Base-by-base conservation (phyloP, 2,113 vertebrate species). In the Nyctibius bracteatus region DNA sequence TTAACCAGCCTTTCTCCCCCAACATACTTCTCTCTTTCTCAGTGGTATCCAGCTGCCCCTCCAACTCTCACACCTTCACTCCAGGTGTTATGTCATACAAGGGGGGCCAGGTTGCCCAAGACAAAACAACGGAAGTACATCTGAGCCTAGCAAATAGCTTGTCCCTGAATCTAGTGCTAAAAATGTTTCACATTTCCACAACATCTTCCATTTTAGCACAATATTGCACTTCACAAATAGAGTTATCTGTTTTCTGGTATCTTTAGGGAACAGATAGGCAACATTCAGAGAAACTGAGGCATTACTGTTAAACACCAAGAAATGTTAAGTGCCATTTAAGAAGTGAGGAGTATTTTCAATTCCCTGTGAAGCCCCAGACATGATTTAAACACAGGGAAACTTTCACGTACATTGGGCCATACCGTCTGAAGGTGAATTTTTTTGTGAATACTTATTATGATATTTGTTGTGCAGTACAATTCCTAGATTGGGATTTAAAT, bases 341-440 rank as follows among this genome's bases (percentile, higher is more conserved):
- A 33, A 24, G 21, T 54, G 27, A 90, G 55, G 27, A 62, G 30
- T 11, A 39, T 57, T 75, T 62, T 33, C 70, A n/a, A 0, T 33
- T 59, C 59, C 47, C 33, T 54, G 8, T 70, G 58, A 81, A 95
- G 59, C 23, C 54, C 74, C 68, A 71, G 55, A 4, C 7, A 1
- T 2, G 23, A 49, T 39, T 57, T 31, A 81, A 91, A 61, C 13
- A 28, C 30, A 24, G 16, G 8, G 23, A 28, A 74, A 67, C 2
- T 14, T 51, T 14, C 35, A 18, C 5, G 0, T 5, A 1, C 0
- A 4, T 46, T 24, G 54, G 31, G 62, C 28, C 22, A 23, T 55
- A 46, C 41, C 22, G 70, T 92, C 61, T 57, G 46, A 59, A 16
- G 12, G n/a, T 12, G 47, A 49, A 3, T 72, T 33, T 51, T 81